These are phyloP conservation scores for Penelope pileata DNA, from an alignment of 2,113 vertebrate species.

Conservation along the genomic window DNA sequence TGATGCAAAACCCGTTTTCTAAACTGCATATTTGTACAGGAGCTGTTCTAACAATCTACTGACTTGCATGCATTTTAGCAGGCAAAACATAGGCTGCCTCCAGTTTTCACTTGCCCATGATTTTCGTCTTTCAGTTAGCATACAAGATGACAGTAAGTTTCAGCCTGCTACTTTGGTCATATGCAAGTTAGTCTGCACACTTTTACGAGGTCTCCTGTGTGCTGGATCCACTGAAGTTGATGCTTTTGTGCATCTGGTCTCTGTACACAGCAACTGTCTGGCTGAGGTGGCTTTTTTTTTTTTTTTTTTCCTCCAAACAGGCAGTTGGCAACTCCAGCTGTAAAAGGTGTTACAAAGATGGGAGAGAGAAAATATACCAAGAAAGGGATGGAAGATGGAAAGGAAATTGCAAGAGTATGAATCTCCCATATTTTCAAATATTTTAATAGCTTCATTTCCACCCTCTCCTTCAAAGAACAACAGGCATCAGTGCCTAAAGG, in stretches of 20 bases:
- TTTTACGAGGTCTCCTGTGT: not conserved
- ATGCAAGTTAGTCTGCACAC: not conserved
- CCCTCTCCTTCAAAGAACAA: not conserved
- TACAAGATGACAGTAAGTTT: not conserved
- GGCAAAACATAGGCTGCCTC: not conserved
- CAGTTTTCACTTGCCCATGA: not conserved
- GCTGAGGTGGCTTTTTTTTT: not conserved
- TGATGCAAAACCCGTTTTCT: not conserved
- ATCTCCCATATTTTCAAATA: not conserved
- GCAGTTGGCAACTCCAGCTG: not conserved
- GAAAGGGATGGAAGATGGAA: not conserved
- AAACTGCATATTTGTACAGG: not conserved
- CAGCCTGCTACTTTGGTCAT: not conserved
- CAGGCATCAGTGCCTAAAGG: not conserved
- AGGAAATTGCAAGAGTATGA: not conserved
- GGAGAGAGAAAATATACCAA: not conserved
- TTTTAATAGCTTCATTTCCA: not conserved
- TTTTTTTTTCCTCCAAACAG: not conserved
- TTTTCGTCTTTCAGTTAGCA: not conserved
- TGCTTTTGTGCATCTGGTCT: not conserved
- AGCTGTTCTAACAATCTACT: not conserved
- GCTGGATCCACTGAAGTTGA: not conserved
- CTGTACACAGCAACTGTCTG: not conserved
- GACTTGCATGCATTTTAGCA: fast-evolving
- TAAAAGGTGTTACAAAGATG: not conserved